Evolutionary conservation across 2,888 invertebrate genomes (phyloP), one percentile per base, ranked within the genome.

Genomic region (Drosophila testacea): DNA sequence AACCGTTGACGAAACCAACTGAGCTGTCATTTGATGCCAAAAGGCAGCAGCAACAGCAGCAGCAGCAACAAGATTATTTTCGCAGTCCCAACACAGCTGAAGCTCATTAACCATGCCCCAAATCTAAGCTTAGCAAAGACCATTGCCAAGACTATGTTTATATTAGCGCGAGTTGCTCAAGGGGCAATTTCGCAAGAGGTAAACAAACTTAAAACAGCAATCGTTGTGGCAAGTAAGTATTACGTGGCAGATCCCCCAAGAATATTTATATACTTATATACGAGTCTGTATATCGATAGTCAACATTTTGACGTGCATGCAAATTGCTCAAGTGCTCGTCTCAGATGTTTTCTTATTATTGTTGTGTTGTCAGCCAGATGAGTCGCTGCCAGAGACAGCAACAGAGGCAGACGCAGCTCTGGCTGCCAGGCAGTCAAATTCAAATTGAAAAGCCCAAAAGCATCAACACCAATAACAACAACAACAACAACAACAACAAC

Each of bases 71-170:
- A 50, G 57, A 69, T 57, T 61, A 36, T 39, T 41, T 54, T 38
- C 30, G 22, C 28, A 50, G 11, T 46, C 59, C 41, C 55, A 63
- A 42, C 39, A 54, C 52, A 52, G 56, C 64, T 61, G 30, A 64
- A 70, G 72, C 74, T 81, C 84, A 81, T 82, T 81, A 81, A 73
- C 64, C 67, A 64, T 55, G 50, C 55, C 47, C 42, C 55, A 48
- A 65, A 77, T 59, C 55, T 36, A 36, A 22, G 69, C 64, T 62
- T 46, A 54, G 41, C 27, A 27, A 13, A 34, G 63, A 46, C 65
- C 65, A 41, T 42, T 63, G 22, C 36, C 63, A 66, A 54, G 47
- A 56, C 68, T 46, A 60, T 46, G 61, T 57, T 70, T 55, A 62
- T 73, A 57, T 73, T 64, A 48, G 56, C 32, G 62, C 46, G 13